Base-by-base conservation (phyloP, 2,888 invertebrate species). In the Dione juno region DNA sequence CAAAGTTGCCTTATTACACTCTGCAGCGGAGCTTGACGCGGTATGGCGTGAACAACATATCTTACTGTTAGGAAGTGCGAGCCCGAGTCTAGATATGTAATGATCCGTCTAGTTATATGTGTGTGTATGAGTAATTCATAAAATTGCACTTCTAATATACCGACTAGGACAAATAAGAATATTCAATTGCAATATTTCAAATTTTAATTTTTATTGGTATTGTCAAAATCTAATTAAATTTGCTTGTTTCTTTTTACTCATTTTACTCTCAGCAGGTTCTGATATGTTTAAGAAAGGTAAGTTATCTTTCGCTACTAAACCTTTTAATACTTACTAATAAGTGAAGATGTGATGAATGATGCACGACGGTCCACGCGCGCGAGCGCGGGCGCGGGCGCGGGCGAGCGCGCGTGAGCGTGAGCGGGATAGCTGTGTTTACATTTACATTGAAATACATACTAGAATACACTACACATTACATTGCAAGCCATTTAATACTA, bases 21-120 rank as follows among this genome's bases (percentile, higher is more conserved):
- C 48, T 21, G 48, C 67, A 63, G 48, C 63, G 43, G 70, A 67
- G 63, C 70, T 61, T 54, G 70, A 63, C 66, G 48, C 37, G n/a
- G n/a, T n/a, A n/a, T n/a, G n/a, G n/a, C n/a, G 59, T 19, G 59
- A 40, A 48, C 58, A 11, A 59, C 52, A 16, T 21, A 40, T 43
- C n/a, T 35, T 35, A 61, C 35, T 48, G 45, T 57, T 16, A 37
- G 16, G 19, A 48, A 67, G 57, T 37, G 54, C 35, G 37, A 16
- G 37, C 54, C 28, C 28, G 28, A 3, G 5, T 28, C 3, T 28
- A 28, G 3, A 28, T 28, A 28, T 28, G 5, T 28, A 28, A 3
- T 28, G 3, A 28, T 28, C 28, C 28, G 2, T 28, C 28, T 28
- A 28, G 28, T 28, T 28, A 28, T 28, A 28, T 28, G 5, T 28